These are phyloP conservation scores for Symphodus melops DNA, from an alignment of 2,113 vertebrate genomes.

Conservation along the genomic window DNA sequence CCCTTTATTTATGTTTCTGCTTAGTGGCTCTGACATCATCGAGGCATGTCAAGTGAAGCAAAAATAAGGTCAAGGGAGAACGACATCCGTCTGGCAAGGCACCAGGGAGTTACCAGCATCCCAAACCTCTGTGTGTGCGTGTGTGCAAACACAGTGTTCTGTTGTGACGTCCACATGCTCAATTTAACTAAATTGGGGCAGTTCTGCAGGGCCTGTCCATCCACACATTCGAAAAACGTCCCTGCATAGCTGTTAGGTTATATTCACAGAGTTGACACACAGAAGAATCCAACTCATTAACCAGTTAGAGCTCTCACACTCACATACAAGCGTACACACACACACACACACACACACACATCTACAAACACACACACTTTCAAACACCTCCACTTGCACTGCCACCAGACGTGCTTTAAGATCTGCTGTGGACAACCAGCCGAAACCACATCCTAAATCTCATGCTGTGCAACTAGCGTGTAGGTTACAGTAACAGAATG, in stretches of 20 bases:
- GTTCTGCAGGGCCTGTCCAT: conserved; percentile 47
- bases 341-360: neutral
- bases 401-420: conserved; percentile 25
- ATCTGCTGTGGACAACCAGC: conserved; percentile 30
- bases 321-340: neutral
- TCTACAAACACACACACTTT: neutral
- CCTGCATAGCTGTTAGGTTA: conserved; percentile 42
- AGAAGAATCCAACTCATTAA: conserved; percentile 22
- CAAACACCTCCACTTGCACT: conserved; percentile 15
- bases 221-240: conserved; percentile 43
- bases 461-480: conserved; percentile 25
- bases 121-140: conserved; percentile 54
- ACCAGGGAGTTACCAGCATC: conserved; percentile 65
- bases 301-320: neutral
- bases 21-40: conserved; percentile 75
- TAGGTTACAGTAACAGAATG: conserved; percentile 37
- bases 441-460: conserved; percentile 64
- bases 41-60: conserved; percentile 68
- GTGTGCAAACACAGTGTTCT: conserved; percentile 22
- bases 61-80: conserved; percentile 71
- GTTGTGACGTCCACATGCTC: conserved; percentile 62
- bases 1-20: conserved; percentile 78
- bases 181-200: conserved; percentile 40
- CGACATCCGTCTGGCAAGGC: conserved; percentile 56
- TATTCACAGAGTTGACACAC: conserved; percentile 34